Evolutionary conservation across 2,888 invertebrate genomes (phyloP).

Genomic region (Cantharis nigra): DNA sequence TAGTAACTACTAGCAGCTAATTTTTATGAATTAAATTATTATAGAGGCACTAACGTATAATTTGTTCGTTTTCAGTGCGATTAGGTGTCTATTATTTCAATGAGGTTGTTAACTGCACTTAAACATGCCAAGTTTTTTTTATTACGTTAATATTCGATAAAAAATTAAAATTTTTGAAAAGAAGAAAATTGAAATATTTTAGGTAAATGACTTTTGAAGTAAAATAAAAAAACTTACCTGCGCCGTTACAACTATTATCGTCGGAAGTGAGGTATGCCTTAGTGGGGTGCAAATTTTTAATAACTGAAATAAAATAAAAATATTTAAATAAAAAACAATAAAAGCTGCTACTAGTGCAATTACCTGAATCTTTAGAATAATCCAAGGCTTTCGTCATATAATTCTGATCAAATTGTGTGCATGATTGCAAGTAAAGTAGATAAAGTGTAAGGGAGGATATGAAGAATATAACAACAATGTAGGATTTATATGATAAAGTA

Average conservation of each 20-base stretch:
- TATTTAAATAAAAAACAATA: not conserved
- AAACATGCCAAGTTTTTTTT: not conserved
- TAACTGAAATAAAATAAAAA: not conserved
- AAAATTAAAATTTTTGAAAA: not conserved
- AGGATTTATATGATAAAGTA: not conserved
- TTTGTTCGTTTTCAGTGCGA: not conserved
- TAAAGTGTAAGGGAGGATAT: conserved; percentile 6
- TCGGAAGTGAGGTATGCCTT: not conserved
- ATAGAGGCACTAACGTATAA: not conserved
- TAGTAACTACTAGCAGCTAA: not conserved
- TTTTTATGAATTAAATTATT: not conserved
- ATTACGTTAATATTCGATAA: not conserved
- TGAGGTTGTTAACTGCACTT: not conserved
- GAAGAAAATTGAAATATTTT: not conserved
- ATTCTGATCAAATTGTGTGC: conserved; percentile 7
- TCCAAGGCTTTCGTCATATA: not conserved
- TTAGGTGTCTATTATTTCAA: not conserved
- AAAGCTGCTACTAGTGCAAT: not conserved
- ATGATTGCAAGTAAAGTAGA: conserved; percentile 11
- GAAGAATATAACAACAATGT: conserved; percentile 6
- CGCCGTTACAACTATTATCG: not conserved
- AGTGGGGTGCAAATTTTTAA: not conserved
- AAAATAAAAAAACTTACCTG: not conserved
- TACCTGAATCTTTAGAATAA: conserved; percentile 1
- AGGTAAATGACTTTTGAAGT: not conserved